Evolutionary conservation across 2,888 invertebrate species (phyloP).

Genomic region (Agrypnus murinus): DNA sequence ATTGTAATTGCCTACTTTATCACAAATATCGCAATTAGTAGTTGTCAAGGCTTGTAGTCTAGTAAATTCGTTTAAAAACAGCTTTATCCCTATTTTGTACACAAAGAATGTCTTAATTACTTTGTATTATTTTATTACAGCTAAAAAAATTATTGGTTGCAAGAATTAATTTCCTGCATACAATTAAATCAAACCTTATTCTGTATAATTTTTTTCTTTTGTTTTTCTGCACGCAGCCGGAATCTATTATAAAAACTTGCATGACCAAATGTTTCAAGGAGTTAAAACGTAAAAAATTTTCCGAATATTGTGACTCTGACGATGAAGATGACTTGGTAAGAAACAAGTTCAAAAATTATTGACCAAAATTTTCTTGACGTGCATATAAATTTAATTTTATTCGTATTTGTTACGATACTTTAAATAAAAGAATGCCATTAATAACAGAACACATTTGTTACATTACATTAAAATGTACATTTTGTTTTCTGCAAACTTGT

Average conservation of each 20-base stretch:
- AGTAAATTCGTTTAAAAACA: no score
- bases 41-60: no score
- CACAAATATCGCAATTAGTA: no score
- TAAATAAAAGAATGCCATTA: no score
- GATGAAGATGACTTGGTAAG: conserved; percentile 75
- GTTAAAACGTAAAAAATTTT: conserved; percentile 74
- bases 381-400: no score
- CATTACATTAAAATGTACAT: no score
- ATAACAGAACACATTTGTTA: no score
- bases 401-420: no score
- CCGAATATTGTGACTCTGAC: conserved; percentile 78
- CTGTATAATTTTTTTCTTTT: background rate
- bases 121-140: conserved; percentile 1
- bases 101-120: background rate
- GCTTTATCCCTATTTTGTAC: no score
- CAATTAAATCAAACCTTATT: background rate
- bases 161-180: background rate
- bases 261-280: conserved; percentile 72
- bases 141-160: background rate
- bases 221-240: conserved; percentile 73
- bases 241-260: conserved; percentile 76
- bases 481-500: no score
- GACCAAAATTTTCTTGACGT: no score
- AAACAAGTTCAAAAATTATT: background rate
- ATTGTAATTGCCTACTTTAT: no score